A percentile compares a stretch with the other conserved stretches of the same genome.
Conservation (phyloP, 2,888 invertebrate genomes). For the Eupithecia exiguata region DNA sequence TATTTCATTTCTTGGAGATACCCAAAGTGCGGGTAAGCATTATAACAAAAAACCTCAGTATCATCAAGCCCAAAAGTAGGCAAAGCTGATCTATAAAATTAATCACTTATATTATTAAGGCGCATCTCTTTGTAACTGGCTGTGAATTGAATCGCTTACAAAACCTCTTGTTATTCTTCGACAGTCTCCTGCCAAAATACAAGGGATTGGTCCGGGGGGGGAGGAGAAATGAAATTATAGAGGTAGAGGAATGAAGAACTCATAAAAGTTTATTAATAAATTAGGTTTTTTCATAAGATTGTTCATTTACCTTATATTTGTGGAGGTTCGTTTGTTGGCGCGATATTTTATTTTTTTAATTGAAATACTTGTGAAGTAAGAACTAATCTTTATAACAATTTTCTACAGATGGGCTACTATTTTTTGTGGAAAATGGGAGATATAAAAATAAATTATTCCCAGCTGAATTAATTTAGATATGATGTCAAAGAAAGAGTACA, state of each 20-base stretch:
- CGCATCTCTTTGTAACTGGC: not conserved
- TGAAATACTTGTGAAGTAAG: too few species aligned
- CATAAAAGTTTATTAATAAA: conserved; percentile 32
- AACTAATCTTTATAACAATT: too few species aligned
- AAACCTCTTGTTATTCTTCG: conserved; percentile 11
- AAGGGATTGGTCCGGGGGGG: conserved; percentile 18
- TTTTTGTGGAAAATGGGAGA: too few species aligned
- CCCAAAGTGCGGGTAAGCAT: too few species aligned
- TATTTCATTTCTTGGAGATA: too few species aligned
- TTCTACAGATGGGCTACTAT: too few species aligned
- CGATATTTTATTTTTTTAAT: not conserved
- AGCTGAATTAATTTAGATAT: too few species aligned
- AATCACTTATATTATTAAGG: not conserved
- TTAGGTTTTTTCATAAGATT: conserved; percentile 9
- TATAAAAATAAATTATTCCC: too few species aligned
- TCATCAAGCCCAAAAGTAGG: too few species aligned
- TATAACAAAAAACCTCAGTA: too few species aligned
- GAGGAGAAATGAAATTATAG: conserved; percentile 34
- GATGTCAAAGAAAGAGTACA: too few species aligned
- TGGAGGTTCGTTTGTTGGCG: not conserved
- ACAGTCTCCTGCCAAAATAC: conserved; percentile 26
- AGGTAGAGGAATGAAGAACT: conserved; percentile 31
- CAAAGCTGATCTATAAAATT: too few species aligned
- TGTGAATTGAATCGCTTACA: not conserved
- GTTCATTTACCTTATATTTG: not conserved